These are phyloP conservation scores for Steatocranus sp. DNA, from an alignment of 2,797 vertebrate genomes.

Conservation along the genomic window DNA sequence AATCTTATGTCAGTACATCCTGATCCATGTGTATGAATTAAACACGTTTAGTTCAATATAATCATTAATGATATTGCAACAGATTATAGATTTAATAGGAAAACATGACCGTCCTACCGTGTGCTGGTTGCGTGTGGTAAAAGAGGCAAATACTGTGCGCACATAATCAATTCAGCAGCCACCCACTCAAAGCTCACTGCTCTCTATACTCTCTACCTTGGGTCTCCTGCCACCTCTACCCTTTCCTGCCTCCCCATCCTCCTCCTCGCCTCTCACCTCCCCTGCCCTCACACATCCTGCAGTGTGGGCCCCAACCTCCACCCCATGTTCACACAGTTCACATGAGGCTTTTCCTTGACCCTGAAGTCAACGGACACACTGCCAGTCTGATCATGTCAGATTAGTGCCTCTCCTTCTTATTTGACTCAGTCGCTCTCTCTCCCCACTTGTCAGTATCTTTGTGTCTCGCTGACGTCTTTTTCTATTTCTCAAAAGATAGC, in stretches of 20 bases:
- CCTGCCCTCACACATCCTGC: background rate
- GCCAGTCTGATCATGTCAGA: constrained; percentile 24
- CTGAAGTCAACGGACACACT: background rate
- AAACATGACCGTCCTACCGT: background rate
- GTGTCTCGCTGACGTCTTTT: background rate
- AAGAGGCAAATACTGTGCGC: background rate
- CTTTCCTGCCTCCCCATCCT: background rate
- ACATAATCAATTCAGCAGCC: background rate
- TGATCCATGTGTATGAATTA: background rate
- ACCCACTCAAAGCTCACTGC: background rate
- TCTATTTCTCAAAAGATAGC: background rate
- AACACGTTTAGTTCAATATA: background rate
- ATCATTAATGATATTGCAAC: background rate
- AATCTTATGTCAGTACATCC: background rate
- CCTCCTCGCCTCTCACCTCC: background rate
- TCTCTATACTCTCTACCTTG: background rate
- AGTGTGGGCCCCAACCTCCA: background rate
- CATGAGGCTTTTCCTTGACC: background rate
- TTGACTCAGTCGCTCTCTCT: background rate
- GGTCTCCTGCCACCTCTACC: background rate
- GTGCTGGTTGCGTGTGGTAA: background rate
- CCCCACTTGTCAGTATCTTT: background rate
- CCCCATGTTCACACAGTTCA: background rate
- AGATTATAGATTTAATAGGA: background rate
- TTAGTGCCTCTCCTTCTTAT: constrained; percentile 4